These are phyloP conservation scores for Acanthopleura granulata DNA, from an alignment of 2,888 invertebrate genomes.

Conservation along the genomic window DNA sequence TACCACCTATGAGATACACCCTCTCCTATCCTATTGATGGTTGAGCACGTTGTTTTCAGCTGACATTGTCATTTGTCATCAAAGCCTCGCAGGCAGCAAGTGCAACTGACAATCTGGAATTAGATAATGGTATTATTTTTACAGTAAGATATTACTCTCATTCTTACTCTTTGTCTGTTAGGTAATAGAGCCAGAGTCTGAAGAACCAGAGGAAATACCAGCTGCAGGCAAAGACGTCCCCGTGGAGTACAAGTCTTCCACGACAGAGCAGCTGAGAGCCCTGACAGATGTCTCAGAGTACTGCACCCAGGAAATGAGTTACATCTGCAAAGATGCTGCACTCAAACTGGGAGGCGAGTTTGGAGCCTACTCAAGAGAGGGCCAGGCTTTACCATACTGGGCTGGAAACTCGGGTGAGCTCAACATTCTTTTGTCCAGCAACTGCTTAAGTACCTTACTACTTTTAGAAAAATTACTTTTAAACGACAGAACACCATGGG, in stretches of 20 bases:
- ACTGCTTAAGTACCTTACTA: no score
- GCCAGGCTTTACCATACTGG: slow-evolving; percentile 9
- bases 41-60: no score
- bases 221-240: background rate
- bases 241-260: background rate
- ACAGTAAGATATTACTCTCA: no score
- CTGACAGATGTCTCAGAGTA: slow-evolving; percentile 6
- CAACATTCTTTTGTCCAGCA: no score
- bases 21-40: no score
- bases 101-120: no score
- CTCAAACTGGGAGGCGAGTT: slow-evolving; percentile 12
- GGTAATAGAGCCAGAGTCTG: background rate
- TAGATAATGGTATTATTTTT: no score
- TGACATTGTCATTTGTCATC: no score
- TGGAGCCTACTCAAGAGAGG: slow-evolving; percentile 8
- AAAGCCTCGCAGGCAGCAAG: no score
- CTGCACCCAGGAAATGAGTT: slow-evolving; percentile 16
- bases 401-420: slow-evolving; percentile 10
- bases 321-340: background rate
- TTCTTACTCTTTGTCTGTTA: background rate
- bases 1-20: no score
- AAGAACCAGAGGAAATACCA: background rate
- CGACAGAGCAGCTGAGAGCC: background rate
- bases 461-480: no score
- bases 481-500: no score